Percentiles rank a stretch among this genome's conserved stretches.
Conservation (phyloP, 2,888 invertebrate genomes). For the Caenorhabditis doughertyi region DNA sequence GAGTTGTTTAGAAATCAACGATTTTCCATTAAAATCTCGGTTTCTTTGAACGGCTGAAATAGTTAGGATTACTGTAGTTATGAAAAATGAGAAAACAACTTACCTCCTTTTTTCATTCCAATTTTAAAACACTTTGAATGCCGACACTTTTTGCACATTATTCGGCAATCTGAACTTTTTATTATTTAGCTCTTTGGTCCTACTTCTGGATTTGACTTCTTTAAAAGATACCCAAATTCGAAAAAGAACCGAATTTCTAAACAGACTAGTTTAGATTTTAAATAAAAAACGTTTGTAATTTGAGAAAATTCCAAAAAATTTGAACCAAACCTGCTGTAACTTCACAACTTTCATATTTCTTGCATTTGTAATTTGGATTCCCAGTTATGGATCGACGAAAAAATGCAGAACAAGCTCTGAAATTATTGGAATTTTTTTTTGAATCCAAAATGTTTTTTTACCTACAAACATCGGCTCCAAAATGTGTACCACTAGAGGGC, state of each 20-base stretch:
- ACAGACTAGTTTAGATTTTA: too few species aligned
- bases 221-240: too few species aligned
- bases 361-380: constrained; percentile 74
- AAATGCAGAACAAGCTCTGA: constrained; percentile 78
- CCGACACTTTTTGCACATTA: constrained; percentile 79
- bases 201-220: too few species aligned
- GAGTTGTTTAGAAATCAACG: background rate
- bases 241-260: too few species aligned
- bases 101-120: constrained; percentile 74
- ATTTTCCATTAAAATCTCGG: constrained; percentile 58
- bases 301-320: too few species aligned
- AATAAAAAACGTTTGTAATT: too few species aligned
- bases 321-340: constrained; percentile 66
- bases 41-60: constrained; percentile 61
- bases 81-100: too few species aligned
- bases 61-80: too few species aligned
- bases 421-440: background rate
- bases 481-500: constrained; percentile 18
- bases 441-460: background rate
- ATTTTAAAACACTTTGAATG: constrained; percentile 71
- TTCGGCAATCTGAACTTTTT: constrained; percentile 70
- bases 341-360: constrained; percentile 69
- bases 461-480: constrained; percentile 44
- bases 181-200: too few species aligned
- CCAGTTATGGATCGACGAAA: constrained; percentile 76